A percentile compares a stretch with the other conserved stretches of the same genome.
Evolutionary conservation across 2,113 vertebrate species (phyloP).

Genomic region (Gnathonemus longibarbis): DNA sequence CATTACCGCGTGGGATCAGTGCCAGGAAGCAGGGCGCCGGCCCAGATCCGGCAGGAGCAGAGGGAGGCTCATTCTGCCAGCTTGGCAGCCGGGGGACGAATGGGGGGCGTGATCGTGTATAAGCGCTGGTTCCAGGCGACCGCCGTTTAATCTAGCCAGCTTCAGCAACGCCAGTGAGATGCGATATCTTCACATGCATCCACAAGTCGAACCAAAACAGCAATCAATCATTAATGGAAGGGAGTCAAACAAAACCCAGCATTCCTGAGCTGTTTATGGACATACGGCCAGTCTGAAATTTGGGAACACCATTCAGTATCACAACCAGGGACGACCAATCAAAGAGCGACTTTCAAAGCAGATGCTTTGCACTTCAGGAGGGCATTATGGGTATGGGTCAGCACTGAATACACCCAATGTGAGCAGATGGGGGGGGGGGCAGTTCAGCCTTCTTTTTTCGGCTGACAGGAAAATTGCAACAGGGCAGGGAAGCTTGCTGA

Average conservation of each 20-base stretch:
- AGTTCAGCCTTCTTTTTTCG: not conserved
- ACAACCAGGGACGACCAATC: not conserved
- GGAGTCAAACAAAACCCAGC: not conserved
- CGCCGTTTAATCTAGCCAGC: not conserved
- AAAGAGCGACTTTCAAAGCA: not conserved
- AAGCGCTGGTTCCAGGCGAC: not conserved
- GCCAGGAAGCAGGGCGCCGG: not conserved
- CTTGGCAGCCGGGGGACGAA: not conserved
- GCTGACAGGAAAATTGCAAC: not conserved
- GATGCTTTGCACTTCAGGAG: not conserved
- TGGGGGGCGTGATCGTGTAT: not conserved
- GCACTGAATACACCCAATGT: not conserved
- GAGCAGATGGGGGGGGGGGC: not conserved
- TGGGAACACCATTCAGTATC: not conserved
- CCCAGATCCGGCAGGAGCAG: constrained; percentile 7
- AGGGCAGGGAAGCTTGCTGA: not conserved
- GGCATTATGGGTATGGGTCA: not conserved
- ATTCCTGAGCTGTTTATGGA: not conserved
- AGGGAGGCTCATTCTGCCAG: not conserved
- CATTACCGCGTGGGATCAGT: not conserved
- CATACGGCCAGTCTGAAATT: not conserved
- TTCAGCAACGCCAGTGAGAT: not conserved
- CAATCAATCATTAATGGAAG: not conserved
- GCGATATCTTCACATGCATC: not conserved
- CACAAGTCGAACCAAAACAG: not conserved